Percentiles rank a stretch among this genome's conserved stretches.
Evolutionary conservation across 1,140 invertebrate genomes (phyloP).

Genomic region (Popillia japonica): DNA sequence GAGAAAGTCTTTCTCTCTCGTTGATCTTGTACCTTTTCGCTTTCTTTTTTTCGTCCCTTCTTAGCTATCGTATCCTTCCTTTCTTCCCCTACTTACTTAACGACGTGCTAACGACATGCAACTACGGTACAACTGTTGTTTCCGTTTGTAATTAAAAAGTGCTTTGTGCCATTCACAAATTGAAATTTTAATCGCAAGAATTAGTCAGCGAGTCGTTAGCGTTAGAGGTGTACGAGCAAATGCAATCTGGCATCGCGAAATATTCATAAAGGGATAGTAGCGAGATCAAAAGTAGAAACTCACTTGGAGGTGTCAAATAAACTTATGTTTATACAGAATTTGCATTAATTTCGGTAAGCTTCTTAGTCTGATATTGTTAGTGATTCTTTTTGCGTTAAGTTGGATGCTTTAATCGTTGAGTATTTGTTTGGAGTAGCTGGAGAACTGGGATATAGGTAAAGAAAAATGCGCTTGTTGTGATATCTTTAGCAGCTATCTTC

Average conservation of each 20-base stretch:
- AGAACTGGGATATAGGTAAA: too few relatives aligned
- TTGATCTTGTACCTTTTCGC: background rate
- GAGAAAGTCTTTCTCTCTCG: background rate
- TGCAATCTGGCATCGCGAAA: background rate
- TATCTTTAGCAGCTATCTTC: too few relatives aligned
- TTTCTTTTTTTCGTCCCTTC: background rate
- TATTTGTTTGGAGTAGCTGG: too few relatives aligned
- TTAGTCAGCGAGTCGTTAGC: background rate
- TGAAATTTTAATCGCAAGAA: constrained; percentile 23
- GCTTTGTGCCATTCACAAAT: constrained; percentile 13
- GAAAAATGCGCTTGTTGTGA: too few relatives aligned
- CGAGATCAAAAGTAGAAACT: background rate
- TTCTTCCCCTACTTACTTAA: constrained; percentile 12
- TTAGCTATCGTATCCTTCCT: background rate
- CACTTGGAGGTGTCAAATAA: too few relatives aligned
- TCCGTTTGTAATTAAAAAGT: constrained; percentile 27
- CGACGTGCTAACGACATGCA: constrained; percentile 21
- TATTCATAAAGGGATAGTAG: background rate
- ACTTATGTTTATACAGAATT: too few relatives aligned
- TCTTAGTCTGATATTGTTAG: too few relatives aligned
- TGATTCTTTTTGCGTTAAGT: too few relatives aligned
- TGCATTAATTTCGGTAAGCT: too few relatives aligned
- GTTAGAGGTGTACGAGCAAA: background rate
- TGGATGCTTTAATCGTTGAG: too few relatives aligned
- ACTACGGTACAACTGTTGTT: constrained; percentile 10